A percentile compares a stretch with the other conserved stretches of the same genome.
phyloP scores from a whole-genome alignment of 1,140 invertebrate genomes.

The Physella acuta region DNA sequence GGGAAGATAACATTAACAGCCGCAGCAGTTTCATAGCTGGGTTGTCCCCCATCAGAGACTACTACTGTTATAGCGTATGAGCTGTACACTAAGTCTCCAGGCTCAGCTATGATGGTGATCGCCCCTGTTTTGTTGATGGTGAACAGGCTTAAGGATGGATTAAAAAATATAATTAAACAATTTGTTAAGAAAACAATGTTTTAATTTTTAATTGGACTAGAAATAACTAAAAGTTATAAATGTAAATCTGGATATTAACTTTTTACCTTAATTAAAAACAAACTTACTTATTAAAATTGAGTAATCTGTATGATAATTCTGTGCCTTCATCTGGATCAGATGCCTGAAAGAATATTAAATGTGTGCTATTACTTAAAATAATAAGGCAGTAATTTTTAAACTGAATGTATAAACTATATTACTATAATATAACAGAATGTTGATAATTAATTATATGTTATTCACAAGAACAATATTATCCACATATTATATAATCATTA shows the following conservation, averaged over 20 bases:
- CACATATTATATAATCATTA: too few species aligned
- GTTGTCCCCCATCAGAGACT: constrained; percentile 35
- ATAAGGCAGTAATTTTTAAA: too few species aligned
- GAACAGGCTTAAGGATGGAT: constrained; percentile 20
- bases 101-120: constrained; percentile 16
- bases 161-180: constrained; percentile 2
- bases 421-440: too few species aligned
- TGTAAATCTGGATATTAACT: too few species aligned
- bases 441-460: too few species aligned
- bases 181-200: too few species aligned
- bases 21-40: constrained; percentile 27
- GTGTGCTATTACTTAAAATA: too few species aligned
- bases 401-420: too few species aligned
- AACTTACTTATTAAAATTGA: constrained; percentile 14
- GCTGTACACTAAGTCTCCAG: constrained; percentile 23
- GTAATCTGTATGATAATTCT: constrained; percentile 1
- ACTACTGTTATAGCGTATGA: constrained; percentile 34
- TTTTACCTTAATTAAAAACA: background rate
- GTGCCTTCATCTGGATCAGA: constrained; percentile 1
- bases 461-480: too few species aligned
- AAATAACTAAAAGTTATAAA: background rate
- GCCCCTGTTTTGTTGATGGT: constrained; percentile 20
- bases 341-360: too few species aligned
- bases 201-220: too few species aligned
- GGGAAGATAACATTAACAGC: constrained; percentile 34